phyloP scores from a whole-genome alignment of 2,888 invertebrate species.

The Ganaspis brasiliensis region DNA sequence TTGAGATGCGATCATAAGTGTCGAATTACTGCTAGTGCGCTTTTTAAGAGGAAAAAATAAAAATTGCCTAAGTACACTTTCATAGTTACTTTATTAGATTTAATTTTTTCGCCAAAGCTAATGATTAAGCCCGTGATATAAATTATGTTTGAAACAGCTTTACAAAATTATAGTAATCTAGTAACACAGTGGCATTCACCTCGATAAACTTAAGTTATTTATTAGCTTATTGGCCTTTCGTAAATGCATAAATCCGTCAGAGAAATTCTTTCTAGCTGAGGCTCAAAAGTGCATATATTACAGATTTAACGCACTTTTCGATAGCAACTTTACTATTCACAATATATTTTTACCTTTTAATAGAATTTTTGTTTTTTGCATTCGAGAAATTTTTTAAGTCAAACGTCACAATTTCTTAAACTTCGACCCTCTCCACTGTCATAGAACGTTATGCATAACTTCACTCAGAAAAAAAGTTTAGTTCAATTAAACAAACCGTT shows the following conservation, averaged over 20 bases:
- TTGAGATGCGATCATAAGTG: neutral
- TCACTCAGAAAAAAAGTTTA: too few relatives aligned
- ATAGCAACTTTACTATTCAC: conserved; percentile 12
- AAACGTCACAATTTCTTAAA: too few relatives aligned
- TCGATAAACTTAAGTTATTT: conserved; percentile 37
- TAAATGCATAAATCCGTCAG: conserved; percentile 21
- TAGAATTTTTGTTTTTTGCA: neutral
- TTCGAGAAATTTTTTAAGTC: neutral
- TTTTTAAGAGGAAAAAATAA: neutral
- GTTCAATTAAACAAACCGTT: too few relatives aligned
- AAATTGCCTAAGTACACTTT: neutral
- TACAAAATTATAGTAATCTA: conserved; percentile 33
- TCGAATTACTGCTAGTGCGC: neutral
- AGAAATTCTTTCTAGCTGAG: conserved; percentile 23
- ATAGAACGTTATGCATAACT: too few relatives aligned
- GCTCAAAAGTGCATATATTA: conserved; percentile 36
- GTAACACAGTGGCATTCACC: conserved; percentile 37
- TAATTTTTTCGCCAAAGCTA: neutral
- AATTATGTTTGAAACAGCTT: conserved; percentile 14
- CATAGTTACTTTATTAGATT: conserved; percentile 4
- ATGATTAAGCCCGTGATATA: conserved; percentile 12
- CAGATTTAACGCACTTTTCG: conserved; percentile 24
- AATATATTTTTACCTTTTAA: neutral
- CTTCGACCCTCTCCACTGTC: too few relatives aligned
- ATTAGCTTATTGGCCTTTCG: conserved; percentile 41